A percentile compares a stretch with the other conserved stretches of the same genome.
phyloP scores from a whole-genome alignment of 2,113 vertebrate species.

The Stercorarius parasiticus region DNA sequence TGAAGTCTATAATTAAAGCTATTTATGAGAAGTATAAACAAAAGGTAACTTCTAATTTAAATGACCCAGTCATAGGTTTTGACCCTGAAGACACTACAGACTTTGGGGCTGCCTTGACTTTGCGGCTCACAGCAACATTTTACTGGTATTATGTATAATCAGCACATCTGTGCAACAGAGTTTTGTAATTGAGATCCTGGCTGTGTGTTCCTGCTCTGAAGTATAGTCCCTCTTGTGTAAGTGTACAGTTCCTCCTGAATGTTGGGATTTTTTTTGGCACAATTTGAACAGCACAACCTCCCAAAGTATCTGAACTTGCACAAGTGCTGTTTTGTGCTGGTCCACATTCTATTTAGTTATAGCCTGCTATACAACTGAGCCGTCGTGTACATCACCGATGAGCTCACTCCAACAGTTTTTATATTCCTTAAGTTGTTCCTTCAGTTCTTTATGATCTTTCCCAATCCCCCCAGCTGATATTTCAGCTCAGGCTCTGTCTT shows the following conservation, averaged over 20 bases:
- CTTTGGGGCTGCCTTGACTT: background rate
- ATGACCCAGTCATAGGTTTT: background rate
- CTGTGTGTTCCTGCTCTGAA: background rate
- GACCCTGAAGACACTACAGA: background rate
- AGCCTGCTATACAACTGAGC: background rate
- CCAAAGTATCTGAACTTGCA: background rate
- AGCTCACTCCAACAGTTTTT: background rate
- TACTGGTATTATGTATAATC: background rate
- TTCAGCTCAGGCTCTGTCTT: background rate
- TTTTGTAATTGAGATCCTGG: background rate
- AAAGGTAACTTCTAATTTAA: slow-evolving; percentile 15
- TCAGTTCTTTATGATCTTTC: background rate
- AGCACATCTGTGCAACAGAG: background rate
- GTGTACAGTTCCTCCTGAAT: background rate
- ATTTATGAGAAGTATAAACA: background rate
- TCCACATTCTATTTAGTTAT: background rate
- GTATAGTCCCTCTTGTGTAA: background rate
- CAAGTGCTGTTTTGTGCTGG: background rate
- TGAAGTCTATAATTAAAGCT: background rate
- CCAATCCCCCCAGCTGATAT: background rate
- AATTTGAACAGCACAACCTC: background rate
- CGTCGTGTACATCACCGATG: fast-evolving
- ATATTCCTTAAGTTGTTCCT: background rate
- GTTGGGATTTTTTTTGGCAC: background rate
- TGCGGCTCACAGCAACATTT: background rate